These are phyloP conservation scores for Phyllostomus discolor DNA, from an alignment of 2,113 vertebrate species.

Conservation along the genomic window DNA sequence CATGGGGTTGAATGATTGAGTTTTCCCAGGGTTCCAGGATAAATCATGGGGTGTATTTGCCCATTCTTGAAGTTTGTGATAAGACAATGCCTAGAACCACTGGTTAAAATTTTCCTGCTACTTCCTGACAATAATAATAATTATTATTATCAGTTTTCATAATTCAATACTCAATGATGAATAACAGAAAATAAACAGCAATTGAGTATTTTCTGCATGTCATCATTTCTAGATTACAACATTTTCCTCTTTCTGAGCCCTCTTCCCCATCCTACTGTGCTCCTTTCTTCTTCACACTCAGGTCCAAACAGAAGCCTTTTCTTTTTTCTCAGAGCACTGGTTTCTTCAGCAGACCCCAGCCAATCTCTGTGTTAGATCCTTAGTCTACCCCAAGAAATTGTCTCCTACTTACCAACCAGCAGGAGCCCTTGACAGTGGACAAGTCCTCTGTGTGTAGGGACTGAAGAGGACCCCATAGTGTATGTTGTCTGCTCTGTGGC, in stretches of 20 bases:
- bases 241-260: not conserved
- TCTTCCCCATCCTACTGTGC: not conserved
- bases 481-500: too few relatives aligned
- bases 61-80: rapidly evolving
- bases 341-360: too few relatives aligned
- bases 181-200: not conserved
- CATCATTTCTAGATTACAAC: not conserved
- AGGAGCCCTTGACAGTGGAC: too few relatives aligned
- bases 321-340: too few relatives aligned
- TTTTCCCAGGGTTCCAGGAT: not conserved
- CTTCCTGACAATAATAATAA: not conserved
- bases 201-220: not conserved
- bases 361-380: too few relatives aligned
- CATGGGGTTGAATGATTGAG: not conserved
- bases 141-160: not conserved
- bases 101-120: not conserved
- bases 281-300: too few relatives aligned
- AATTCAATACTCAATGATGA: not conserved
- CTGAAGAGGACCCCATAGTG: too few relatives aligned
- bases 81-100: not conserved
- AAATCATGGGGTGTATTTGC: not conserved
- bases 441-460: too few relatives aligned
- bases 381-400: too few relatives aligned
- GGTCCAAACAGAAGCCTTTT: too few relatives aligned
- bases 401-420: too few relatives aligned